Percentiles rank a stretch among this genome's conserved stretches.
Conservation (phyloP, 2,113 vertebrate species). For the Alligator sinensis region DNA sequence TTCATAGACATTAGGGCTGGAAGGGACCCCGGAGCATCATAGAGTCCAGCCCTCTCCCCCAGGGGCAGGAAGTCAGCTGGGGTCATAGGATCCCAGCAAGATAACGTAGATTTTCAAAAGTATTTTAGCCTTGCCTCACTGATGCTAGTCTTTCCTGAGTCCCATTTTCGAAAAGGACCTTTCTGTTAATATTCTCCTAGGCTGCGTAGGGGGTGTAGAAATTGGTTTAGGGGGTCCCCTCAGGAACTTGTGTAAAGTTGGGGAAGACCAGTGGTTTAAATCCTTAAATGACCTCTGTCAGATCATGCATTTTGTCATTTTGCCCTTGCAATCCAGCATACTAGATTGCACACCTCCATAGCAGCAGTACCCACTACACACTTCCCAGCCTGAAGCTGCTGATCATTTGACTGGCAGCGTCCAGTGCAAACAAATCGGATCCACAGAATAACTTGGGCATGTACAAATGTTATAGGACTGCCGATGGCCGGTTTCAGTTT, state of each 20-base stretch:
- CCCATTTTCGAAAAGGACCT: neutral
- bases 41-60: too few relatives aligned
- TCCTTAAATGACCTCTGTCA: neutral
- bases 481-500: neutral
- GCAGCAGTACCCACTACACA: neutral
- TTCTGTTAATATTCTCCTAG: neutral
- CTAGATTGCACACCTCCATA: neutral
- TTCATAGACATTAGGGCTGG: too few relatives aligned
- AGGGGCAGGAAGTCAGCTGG: too few relatives aligned
- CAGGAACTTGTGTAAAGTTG: neutral
- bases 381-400: neutral
- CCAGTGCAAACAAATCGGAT: neutral
- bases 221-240: neutral
- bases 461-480: neutral
- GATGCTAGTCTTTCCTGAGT: neutral
- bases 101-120: neutral
- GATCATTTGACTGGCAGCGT: neutral
- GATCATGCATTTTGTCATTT: neutral
- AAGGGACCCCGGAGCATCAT: too few relatives aligned
- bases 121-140: neutral
- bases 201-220: neutral
- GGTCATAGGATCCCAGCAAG: too few relatives aligned
- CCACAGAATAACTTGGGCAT: rapidly evolving
- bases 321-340: neutral
- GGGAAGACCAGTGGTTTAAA: neutral